These are phyloP conservation scores for Taenaris catops DNA, from an alignment of 2,888 invertebrate genomes.

Conservation along the genomic window DNA sequence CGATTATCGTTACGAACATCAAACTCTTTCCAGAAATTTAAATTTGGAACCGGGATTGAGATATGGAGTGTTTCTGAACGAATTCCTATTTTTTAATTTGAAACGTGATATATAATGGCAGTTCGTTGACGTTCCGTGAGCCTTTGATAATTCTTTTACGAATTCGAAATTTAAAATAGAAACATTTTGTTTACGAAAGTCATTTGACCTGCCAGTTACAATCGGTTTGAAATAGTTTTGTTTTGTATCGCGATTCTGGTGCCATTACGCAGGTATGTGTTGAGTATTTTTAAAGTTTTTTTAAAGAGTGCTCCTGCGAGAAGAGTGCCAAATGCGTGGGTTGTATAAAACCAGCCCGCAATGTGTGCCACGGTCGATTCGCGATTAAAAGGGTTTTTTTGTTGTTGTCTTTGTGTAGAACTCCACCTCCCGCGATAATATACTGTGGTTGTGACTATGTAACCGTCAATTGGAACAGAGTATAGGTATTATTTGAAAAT, in stretches of 20 bases:
- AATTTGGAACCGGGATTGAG: slow-evolving; percentile 69
- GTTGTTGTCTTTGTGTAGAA: too few species aligned
- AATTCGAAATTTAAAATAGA: slow-evolving; percentile 16
- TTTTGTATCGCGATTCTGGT: slow-evolving; percentile 17
- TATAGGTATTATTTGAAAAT: slow-evolving; percentile 5
- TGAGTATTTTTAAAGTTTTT: slow-evolving; percentile 43
- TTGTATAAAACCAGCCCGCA: slow-evolving; percentile 37
- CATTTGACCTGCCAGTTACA: slow-evolving; percentile 6
- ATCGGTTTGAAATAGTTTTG: slow-evolving; percentile 4
- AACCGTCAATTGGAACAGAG: slow-evolving; percentile 16
- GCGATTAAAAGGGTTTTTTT: slow-evolving; percentile 40
- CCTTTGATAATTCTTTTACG: slow-evolving; percentile 12
- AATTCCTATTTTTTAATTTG: slow-evolving; percentile 61
- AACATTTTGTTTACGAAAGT: slow-evolving; percentile 8
- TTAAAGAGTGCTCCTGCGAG: slow-evolving; percentile 35
- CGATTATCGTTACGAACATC: slow-evolving; percentile 68
- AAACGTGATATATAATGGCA: slow-evolving; percentile 54
- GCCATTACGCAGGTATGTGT: slow-evolving; percentile 33
- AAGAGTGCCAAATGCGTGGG: slow-evolving; percentile 65
- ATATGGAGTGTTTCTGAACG: slow-evolving; percentile 61
- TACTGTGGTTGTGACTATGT: slow-evolving; percentile 39
- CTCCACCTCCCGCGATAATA: slow-evolving; percentile 42
- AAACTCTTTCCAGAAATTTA: slow-evolving; percentile 73
- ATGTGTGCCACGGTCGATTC: slow-evolving; percentile 57
- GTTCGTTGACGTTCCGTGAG: slow-evolving; percentile 38